Conservation (phyloP, 2,113 vertebrate genomes). For the Dromaius novaehollandiae region DNA sequence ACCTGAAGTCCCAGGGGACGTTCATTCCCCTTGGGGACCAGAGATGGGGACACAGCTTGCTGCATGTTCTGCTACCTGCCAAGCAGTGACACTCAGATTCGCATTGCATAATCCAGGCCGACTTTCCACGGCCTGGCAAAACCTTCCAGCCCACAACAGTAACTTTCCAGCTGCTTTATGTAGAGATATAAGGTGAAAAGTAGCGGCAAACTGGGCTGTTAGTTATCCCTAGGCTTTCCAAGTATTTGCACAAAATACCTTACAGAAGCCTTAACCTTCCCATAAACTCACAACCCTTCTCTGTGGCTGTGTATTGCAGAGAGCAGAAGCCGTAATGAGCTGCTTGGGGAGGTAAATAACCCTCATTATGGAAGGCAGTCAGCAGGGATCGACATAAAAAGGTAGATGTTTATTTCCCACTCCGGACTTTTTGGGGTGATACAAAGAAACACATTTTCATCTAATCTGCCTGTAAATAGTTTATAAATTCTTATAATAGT, state of each 20-base stretch:
- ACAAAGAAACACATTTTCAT: not conserved
- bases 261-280: not conserved
- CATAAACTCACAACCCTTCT: not conserved
- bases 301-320: not conserved
- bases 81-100: fast-evolving
- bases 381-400: not conserved
- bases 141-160: not conserved
- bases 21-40: not conserved
- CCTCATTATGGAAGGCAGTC: not conserved
- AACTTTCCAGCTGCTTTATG: not conserved
- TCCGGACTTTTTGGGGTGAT: not conserved
- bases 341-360: not conserved
- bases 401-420: not conserved
- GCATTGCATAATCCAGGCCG: not conserved
- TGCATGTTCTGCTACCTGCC: not conserved
- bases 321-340: not conserved
- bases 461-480: not conserved
- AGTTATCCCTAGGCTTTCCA: not conserved
- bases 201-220: not conserved
- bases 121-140: not conserved
- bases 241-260: not conserved
- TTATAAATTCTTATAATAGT: not conserved
- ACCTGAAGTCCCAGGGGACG: not conserved
- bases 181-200: not conserved
- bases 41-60: not conserved